These are phyloP conservation scores for Globia sparganii DNA, from an alignment of 2,888 invertebrate genomes.

Conservation along the genomic window DNA sequence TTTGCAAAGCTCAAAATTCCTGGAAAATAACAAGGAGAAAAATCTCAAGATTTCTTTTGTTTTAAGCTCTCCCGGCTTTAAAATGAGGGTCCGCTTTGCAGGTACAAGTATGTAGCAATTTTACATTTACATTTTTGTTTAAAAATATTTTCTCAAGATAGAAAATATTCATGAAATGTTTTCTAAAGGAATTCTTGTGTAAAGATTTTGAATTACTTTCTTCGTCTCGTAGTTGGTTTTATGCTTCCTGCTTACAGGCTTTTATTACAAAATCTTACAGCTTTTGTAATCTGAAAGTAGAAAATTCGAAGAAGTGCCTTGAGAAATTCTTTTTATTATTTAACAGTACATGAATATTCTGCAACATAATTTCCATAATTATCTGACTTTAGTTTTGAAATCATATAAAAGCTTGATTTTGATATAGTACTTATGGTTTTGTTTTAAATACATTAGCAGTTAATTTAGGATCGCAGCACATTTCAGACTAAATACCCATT, in stretches of 20 bases:
- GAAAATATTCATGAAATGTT: slow-evolving; percentile 51
- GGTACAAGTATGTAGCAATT: slow-evolving; percentile 57
- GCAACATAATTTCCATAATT: not conserved
- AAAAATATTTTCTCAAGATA: slow-evolving; percentile 42
- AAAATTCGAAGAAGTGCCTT: slow-evolving; percentile 11
- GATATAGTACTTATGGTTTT: not conserved
- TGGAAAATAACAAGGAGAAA: slow-evolving; percentile 22
- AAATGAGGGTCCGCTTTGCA: slow-evolving; percentile 46
- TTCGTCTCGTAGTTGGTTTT: slow-evolving; percentile 9
- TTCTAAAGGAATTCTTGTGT: slow-evolving; percentile 30
- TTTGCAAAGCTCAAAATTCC: not conserved
- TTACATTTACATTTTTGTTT: slow-evolving; percentile 50
- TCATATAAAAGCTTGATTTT: not conserved
- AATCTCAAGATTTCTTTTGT: slow-evolving; percentile 73
- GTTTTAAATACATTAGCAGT: not conserved
- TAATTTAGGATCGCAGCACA: not conserved
- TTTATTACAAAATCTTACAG: slow-evolving; percentile 8
- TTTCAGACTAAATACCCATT: too few species aligned
- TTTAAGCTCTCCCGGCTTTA: slow-evolving; percentile 91
- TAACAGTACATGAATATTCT: not conserved
- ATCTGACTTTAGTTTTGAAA: not conserved
- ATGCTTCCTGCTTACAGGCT: slow-evolving; percentile 13
- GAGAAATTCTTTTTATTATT: slow-evolving; percentile 9
- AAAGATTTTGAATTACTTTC: slow-evolving; percentile 30
- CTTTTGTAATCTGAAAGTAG: slow-evolving; percentile 14